Conservation (phyloP, 2,797 vertebrate genomes). For the Acanthiza pusilla region DNA sequence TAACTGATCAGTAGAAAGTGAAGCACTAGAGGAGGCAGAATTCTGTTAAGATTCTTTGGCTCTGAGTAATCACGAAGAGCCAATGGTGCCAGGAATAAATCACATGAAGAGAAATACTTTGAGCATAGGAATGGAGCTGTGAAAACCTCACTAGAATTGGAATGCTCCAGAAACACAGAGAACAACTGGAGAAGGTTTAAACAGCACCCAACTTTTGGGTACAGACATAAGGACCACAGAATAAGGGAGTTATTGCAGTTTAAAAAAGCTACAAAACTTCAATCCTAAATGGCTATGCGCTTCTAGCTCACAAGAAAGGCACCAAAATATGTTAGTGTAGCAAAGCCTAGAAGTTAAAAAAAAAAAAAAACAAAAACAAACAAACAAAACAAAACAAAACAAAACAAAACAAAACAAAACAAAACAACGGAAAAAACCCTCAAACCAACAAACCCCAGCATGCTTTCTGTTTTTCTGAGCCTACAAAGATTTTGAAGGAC, state of each 20-base stretch:
- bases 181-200: neutral
- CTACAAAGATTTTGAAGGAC: neutral
- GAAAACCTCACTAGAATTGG: neutral
- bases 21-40: neutral
- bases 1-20: neutral
- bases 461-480: neutral
- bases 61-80: neutral
- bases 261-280: accelerated
- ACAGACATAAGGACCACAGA: neutral
- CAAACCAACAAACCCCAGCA: accelerated
- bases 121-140: neutral
- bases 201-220: neutral
- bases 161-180: neutral
- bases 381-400: no score
- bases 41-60: slow-evolving; percentile 2
- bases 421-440: accelerated
- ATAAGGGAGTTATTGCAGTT: neutral
- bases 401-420: no score
- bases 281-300: neutral
- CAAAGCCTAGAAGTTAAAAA: neutral
- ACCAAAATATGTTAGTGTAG: neutral
- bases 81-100: slow-evolving; percentile 22
- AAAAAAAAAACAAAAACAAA: neutral
- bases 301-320: neutral
- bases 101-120: neutral